phyloP scores from a whole-genome alignment of 2,888 invertebrate species.

The Drosophila austrosaltans region DNA sequence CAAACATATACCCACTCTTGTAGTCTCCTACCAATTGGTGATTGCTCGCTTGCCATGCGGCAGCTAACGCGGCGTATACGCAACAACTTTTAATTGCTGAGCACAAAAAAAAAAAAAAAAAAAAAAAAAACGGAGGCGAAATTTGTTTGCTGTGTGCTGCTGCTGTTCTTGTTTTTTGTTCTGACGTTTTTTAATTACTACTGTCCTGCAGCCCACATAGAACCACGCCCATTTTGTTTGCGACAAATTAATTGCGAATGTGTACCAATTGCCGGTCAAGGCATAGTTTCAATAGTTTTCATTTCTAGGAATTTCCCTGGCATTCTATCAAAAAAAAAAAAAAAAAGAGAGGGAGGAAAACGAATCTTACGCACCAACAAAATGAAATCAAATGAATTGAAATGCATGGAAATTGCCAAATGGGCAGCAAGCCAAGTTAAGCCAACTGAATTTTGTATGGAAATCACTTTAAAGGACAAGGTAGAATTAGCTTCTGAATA shows the following conservation, averaged over 20 bases:
- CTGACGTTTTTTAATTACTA: constrained; percentile 69
- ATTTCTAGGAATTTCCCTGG: constrained; percentile 25
- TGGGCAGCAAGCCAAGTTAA: constrained; percentile 43
- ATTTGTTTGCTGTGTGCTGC: constrained; percentile 33
- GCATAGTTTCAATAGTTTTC: constrained; percentile 12
- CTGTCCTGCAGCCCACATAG: constrained; percentile 32
- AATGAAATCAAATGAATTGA: constrained; percentile 37
- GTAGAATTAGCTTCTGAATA: background rate
- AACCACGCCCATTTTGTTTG: constrained; percentile 28
- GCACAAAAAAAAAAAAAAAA: constrained; percentile 20
- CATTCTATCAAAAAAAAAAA: constrained; percentile 18
- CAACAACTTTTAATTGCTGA: constrained; percentile 74
- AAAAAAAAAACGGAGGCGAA: constrained; percentile 11
- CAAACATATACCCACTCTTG: background rate
- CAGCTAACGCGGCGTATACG: constrained; percentile 66
- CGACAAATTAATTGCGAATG: constrained; percentile 70
- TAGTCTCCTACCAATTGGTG: constrained; percentile 10
- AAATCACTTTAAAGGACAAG: background rate
- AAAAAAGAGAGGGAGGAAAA: background rate
- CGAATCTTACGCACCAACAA: constrained; percentile 1
- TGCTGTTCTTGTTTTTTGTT: constrained; percentile 14
- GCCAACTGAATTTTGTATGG: constrained; percentile 5
- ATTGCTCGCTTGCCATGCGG: constrained; percentile 36
- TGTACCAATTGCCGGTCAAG: constrained; percentile 45
- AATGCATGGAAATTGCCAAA: constrained; percentile 59